Conservation (phyloP, 2,797 vertebrate species). For the Leucoraja ocellata region DNA sequence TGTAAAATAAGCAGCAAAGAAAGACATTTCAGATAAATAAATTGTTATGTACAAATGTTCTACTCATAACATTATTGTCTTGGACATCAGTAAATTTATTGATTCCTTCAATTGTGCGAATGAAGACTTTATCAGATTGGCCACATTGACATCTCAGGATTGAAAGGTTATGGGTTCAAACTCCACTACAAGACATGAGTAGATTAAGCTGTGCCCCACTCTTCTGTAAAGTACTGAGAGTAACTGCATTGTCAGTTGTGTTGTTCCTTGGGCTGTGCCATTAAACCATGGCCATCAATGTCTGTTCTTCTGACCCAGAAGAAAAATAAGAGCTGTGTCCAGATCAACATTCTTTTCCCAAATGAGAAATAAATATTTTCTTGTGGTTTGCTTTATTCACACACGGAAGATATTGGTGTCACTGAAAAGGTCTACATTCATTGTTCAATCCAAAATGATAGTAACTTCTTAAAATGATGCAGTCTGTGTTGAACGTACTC, state of each 20-base stretch:
- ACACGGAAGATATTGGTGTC: no score
- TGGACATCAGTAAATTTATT: background rate
- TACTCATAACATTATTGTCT: background rate
- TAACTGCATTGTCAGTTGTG: background rate
- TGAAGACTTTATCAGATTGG: background rate
- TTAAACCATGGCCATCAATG: background rate
- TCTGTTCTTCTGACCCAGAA: background rate
- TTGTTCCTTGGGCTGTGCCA: background rate
- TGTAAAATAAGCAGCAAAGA: background rate
- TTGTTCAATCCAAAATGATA: no score
- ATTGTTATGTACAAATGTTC: background rate
- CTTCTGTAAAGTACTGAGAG: background rate
- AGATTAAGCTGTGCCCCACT: background rate
- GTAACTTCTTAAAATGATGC: no score
- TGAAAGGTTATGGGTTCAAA: conserved; percentile 13
- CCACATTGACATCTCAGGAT: background rate
- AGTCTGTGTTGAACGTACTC: no score
- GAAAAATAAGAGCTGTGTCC: background rate
- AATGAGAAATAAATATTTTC: background rate
- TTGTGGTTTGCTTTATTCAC: background rate
- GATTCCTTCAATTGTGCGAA: background rate
- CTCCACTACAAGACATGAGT: background rate
- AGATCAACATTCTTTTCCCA: background rate
- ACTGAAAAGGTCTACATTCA: no score
- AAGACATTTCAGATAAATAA: background rate